Evolutionary conservation across 2,113 vertebrate species (phyloP), one percentile per base, ranked within the genome.

Genomic region (Mesembrinibis cayennensis): DNA sequence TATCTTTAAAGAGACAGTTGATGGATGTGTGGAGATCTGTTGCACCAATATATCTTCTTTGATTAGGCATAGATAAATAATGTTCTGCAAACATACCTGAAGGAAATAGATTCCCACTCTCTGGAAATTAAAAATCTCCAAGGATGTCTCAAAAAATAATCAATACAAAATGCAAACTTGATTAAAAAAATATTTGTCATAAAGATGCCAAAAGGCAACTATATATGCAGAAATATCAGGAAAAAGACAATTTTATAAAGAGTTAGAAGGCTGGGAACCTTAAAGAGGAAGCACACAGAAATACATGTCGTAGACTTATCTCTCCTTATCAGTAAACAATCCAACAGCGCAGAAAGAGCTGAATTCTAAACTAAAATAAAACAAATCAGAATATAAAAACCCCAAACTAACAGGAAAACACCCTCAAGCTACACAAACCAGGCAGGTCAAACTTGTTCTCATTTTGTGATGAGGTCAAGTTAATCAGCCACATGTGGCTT

Each of bases 401-500:
- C 32, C 59, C 11, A 29, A 94, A 70, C 50, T 87, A 84, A 91
- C 47, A 90, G 73, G 62, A 95, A 93, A 85, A 92, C 30, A 82
- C 61, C 91, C 87, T 93, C 61, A 89, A 89, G 94, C 82, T 82
- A 93, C 77, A 79, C 22, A 82, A 73, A 87, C 61, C 45, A 95
- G 55, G 77, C 83, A 95, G 86, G 95, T 95, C 95, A 95, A 95
- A 96, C 86, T 91, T 88, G 61, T 79, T 97, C 44, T 87, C 77
- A 84, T 87, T 95, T 92, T 96, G 59, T 92, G 92, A 95, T 92
- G 90, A 97, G 97, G 96, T 96, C 95, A 96, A 96, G 76, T 87
- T 94, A 94, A 97, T 95, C 95, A 96, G 95, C 97, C 92, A 96
- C 95, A 97, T 95, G 92, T 90, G 83, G 95, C 76, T 97, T 96